Evolutionary conservation across 2,113 vertebrate species (phyloP).

Genomic region (Menidia beryllina): DNA sequence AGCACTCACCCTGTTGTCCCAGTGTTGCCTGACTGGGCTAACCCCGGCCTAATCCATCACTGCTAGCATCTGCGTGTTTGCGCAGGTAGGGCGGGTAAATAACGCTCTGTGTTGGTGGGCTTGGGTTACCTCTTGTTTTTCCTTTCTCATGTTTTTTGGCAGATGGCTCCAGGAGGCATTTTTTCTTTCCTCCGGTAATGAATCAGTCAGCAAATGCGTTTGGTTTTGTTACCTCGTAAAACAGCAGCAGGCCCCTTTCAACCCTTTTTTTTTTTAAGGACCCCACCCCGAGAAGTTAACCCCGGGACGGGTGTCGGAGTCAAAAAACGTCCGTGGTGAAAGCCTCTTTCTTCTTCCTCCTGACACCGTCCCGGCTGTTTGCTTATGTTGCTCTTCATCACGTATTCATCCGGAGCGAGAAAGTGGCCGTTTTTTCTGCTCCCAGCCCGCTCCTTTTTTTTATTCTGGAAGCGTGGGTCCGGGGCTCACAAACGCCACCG

Average conservation of each 20-base stretch:
- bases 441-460: conserved; percentile 2
- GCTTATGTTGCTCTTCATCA: background rate
- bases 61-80: conserved; percentile 74
- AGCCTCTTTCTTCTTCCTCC: conserved; percentile 10
- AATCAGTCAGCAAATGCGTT: conserved; percentile 77
- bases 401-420: conserved; percentile 21
- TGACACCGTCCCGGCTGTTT: background rate
- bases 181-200: conserved; percentile 75
- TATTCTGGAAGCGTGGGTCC: conserved; percentile 61
- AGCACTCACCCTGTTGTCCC: conserved; percentile 63
- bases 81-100: conserved; percentile 77
- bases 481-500: conserved; percentile 68
- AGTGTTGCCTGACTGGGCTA: conserved; percentile 61
- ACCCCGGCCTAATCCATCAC: conserved; percentile 79
- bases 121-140: conserved; percentile 60
- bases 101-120: conserved; percentile 71
- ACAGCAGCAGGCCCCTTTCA: conserved; percentile 58
- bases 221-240: conserved; percentile 69
- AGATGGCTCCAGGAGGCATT: conserved; percentile 61
- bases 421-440: conserved; percentile 6
- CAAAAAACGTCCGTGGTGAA: conserved; percentile 30
- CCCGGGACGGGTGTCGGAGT: conserved; percentile 8
- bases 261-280: conserved; percentile 49
- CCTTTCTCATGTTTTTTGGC: conserved; percentile 44
- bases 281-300: conserved; percentile 54